These are phyloP conservation scores for Thera obeliscata DNA, from an alignment of 2,888 invertebrate species.

Conservation along the genomic window DNA sequence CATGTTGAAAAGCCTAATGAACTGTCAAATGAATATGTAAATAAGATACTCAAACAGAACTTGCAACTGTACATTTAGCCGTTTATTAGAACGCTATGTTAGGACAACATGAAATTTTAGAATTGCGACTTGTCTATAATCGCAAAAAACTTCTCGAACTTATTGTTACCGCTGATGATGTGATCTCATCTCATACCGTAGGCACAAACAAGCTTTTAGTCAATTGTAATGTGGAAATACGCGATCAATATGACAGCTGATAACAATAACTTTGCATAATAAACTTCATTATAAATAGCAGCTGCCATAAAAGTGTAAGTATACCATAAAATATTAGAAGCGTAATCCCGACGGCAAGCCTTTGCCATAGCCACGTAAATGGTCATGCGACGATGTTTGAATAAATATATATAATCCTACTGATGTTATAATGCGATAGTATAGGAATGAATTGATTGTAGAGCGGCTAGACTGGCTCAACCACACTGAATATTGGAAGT, in stretches of 20 bases:
- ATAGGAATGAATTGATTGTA: background rate
- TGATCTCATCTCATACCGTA: background rate
- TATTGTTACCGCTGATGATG: no score
- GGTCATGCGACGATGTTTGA: conserved; percentile 36
- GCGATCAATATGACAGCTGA: background rate
- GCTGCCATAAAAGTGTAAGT: conserved; percentile 35
- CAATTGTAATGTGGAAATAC: background rate
- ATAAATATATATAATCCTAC: conserved; percentile 26
- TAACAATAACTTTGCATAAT: conserved; percentile 19
- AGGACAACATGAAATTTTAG: background rate
- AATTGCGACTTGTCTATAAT: background rate
- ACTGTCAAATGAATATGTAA: conserved; percentile 6
- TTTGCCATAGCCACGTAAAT: conserved; percentile 23
- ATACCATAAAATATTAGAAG: conserved; percentile 47
- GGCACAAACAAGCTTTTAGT: background rate
- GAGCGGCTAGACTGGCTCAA: background rate
- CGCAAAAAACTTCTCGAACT: background rate
- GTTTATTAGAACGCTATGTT: background rate
- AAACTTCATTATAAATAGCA: conserved; percentile 27
- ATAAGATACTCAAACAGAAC: background rate
- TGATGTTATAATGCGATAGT: conserved; percentile 4
- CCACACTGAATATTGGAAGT: background rate
- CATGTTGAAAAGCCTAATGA: conserved; percentile 1
- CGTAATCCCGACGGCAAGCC: conserved; percentile 36
- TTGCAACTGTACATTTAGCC: background rate